Evolutionary conservation across 2,888 invertebrate genomes (phyloP).

Genomic region (Thereva nobilitata): DNA sequence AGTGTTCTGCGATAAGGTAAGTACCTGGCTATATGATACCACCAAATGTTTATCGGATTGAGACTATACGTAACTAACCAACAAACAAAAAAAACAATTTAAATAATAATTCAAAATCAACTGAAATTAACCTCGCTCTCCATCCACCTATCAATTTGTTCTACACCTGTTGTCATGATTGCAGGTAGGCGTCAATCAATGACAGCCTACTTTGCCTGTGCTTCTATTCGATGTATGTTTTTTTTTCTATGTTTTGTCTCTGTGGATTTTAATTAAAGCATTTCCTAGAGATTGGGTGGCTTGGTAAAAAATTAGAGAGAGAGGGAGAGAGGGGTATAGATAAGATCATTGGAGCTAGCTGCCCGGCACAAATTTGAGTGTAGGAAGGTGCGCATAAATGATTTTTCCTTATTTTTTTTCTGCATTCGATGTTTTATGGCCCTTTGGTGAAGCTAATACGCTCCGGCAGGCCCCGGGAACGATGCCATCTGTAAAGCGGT

Average conservation of each 20-base stretch:
- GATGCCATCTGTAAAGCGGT: conserved; percentile 7
- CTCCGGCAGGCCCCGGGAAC: too few species aligned
- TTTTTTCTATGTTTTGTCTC: conserved; percentile 18
- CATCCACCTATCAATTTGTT: conserved; percentile 28
- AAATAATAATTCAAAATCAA: conserved; percentile 5
- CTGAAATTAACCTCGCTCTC: conserved; percentile 27
- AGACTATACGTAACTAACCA: not conserved
- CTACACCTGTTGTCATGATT: conserved; percentile 36
- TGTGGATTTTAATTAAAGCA: conserved; percentile 38
- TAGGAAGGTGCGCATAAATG: conserved; percentile 23
- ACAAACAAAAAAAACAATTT: conserved; percentile 1
- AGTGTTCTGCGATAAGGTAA: conserved; percentile 99
- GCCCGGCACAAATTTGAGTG: conserved; percentile 3
- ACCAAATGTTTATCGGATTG: not conserved
- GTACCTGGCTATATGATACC: conserved; percentile 44
- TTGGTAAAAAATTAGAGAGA: not conserved
- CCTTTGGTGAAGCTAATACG: not conserved
- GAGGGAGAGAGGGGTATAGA: conserved; percentile 7
- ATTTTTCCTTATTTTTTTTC: conserved; percentile 7
- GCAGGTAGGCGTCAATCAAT: conserved; percentile 48
- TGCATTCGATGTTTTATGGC: conserved; percentile 8
- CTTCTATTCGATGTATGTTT: not conserved
- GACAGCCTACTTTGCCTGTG: conserved; percentile 43
- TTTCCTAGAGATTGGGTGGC: conserved; percentile 21
- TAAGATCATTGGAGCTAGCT: conserved; percentile 16